These are phyloP conservation scores for Typhlichthys subterraneus DNA, from an alignment of 2,797 vertebrate species.

Conservation along the genomic window DNA sequence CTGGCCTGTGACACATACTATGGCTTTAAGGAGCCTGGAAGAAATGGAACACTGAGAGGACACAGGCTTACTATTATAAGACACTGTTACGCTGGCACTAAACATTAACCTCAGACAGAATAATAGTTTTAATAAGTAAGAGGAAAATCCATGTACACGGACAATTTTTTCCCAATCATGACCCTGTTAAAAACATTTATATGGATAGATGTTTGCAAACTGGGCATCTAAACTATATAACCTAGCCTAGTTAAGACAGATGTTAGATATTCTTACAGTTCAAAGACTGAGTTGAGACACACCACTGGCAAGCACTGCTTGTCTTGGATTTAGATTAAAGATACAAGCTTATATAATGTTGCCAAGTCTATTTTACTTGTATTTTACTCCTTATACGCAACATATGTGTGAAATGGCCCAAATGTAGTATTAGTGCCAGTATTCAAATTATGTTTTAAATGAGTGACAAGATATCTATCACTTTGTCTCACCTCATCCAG, in stretches of 20 bases:
- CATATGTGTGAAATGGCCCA: too few relatives aligned
- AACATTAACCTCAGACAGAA: conserved; percentile 47
- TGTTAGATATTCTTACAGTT: too few relatives aligned
- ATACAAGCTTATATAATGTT: too few relatives aligned
- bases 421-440: too few relatives aligned
- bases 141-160: conserved; percentile 10
- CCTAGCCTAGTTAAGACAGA: too few relatives aligned
- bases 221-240: too few relatives aligned
- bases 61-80: conserved; percentile 43
- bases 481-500: conserved; percentile 76
- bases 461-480: neutral
- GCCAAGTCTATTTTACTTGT: too few relatives aligned
- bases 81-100: conserved; percentile 25
- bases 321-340: too few relatives aligned
- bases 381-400: too few relatives aligned
- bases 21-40: conserved; percentile 9
- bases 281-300: too few relatives aligned
- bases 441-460: neutral
- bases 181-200: neutral
- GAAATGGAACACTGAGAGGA: conserved; percentile 37
- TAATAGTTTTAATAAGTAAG: conserved; percentile 37
- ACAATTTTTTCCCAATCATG: neutral
- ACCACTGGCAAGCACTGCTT: too few relatives aligned
- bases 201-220: neutral
- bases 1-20: conserved; percentile 1